These are phyloP conservation scores for Palaemon carinicauda DNA, from an alignment of 1,140 invertebrate species.

Conservation along the genomic window DNA sequence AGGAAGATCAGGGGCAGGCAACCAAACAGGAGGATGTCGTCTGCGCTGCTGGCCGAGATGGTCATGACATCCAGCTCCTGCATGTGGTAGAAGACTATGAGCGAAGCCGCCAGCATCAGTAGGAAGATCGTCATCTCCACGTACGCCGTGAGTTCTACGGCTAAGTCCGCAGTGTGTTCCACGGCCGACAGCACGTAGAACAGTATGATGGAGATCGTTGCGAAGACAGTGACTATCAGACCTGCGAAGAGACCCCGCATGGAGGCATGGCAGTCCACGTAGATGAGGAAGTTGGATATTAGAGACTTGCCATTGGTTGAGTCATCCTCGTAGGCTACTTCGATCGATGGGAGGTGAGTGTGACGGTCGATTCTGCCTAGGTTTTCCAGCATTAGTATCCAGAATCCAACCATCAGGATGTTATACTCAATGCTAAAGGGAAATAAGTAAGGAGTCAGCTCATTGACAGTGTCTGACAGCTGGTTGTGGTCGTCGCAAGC, in stretches of 20 bases:
- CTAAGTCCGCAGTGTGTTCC: conserved; percentile 62
- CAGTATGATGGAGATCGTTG: conserved; percentile 75
- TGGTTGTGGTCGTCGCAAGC: conserved; percentile 59
- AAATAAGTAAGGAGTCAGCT: conserved; percentile 75
- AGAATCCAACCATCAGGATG: conserved; percentile 77
- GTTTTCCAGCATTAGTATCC: conserved; percentile 78
- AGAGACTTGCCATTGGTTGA: conserved; percentile 51
- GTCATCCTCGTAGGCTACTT: conserved; percentile 58
- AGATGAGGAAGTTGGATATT: conserved; percentile 60
- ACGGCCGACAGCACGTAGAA: conserved; percentile 74
- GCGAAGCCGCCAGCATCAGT: conserved; percentile 68
- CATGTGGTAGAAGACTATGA: conserved; percentile 65
- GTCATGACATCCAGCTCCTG: conserved; percentile 69
- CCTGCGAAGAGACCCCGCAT: conserved; percentile 77
- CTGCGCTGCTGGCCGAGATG: conserved; percentile 73
- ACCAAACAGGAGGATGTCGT: conserved; percentile 76
- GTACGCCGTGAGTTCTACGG: conserved; percentile 64
- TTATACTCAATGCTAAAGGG: conserved; percentile 80
- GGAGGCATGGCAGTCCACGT: conserved; percentile 76
- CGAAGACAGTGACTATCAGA: conserved; percentile 71
- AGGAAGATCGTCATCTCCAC: conserved; percentile 67
- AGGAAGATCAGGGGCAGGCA: conserved; percentile 79
- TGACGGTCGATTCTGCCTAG: conserved; percentile 70
- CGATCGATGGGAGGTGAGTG: conserved; percentile 58
- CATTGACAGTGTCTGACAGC: conserved; percentile 67